phyloP scores from a whole-genome alignment of 2,797 vertebrate genomes.

The Crax fasciolata region DNA sequence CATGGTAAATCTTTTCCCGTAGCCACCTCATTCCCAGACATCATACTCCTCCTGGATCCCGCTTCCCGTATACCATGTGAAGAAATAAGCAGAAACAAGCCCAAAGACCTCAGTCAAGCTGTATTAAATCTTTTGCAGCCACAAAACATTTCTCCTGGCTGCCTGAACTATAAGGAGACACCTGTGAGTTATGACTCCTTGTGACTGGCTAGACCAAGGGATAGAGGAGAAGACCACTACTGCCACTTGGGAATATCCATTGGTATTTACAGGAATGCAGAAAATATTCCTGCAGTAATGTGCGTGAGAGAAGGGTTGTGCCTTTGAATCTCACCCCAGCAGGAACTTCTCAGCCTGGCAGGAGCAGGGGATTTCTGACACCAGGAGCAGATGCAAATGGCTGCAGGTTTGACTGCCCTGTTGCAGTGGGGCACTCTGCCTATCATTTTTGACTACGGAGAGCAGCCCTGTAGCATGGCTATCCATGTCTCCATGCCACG shows the following conservation, averaged over 20 bases:
- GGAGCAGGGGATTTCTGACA: not conserved
- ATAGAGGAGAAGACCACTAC: not conserved
- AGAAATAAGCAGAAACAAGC: not conserved
- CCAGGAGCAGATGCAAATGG: not conserved
- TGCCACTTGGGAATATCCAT: not conserved
- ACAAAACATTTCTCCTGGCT: not conserved
- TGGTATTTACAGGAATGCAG: not conserved
- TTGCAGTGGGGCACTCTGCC: not conserved
- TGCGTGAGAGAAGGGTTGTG: not conserved
- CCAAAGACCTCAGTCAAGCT: not conserved
- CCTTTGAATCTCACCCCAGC: not conserved
- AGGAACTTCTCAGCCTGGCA: not conserved
- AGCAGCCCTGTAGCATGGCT: not conserved
- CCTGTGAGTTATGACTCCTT: not conserved
- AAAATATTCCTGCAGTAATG: not conserved
- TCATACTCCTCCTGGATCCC: not conserved
- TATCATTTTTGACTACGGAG: fast-evolving
- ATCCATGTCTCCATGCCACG: fast-evolving
- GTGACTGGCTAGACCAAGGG: not conserved
- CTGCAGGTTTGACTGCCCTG: not conserved
- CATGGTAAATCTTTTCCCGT: not conserved
- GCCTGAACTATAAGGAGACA: not conserved
- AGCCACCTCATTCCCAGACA: not conserved
- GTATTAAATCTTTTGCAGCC: not conserved
- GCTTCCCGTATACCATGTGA: not conserved